These are phyloP conservation scores for Peromyscus maniculatus DNA, from an alignment of 2,113 vertebrate species.

Conservation along the genomic window DNA sequence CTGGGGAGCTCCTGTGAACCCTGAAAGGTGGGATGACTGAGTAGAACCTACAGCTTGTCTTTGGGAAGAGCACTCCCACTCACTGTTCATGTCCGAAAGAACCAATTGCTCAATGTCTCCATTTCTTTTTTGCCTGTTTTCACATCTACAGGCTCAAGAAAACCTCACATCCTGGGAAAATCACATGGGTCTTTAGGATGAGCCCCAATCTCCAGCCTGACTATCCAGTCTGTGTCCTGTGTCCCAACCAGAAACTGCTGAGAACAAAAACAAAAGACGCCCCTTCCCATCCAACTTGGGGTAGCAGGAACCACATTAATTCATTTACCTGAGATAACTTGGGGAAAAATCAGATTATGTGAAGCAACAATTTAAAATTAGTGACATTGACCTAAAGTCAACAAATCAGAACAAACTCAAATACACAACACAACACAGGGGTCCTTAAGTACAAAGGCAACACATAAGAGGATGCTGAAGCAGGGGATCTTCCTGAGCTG, in stretches of 20 bases:
- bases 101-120: neutral
- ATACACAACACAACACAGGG: neutral
- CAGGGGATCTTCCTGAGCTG: neutral
- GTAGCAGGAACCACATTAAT: neutral
- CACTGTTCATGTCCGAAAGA: neutral
- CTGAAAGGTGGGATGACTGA: neutral
- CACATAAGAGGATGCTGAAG: too few relatives aligned
- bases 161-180: neutral
- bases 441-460: neutral
- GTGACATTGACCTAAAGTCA: neutral
- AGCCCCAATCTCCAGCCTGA: neutral
- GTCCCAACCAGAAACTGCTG: neutral
- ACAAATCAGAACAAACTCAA: neutral
- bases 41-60: neutral
- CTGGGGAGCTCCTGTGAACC: neutral
- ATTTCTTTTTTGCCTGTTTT: too few relatives aligned
- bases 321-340: neutral
- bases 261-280: neutral
- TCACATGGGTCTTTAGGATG: fast-evolving
- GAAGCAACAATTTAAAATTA: neutral
- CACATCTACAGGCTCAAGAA: neutral
- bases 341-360: neutral
- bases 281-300: neutral
- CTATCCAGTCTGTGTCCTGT: too few relatives aligned
- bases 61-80: fast-evolving